Evolutionary conservation across 2,113 vertebrate species (phyloP).

Genomic region (Elanus axillaris): DNA sequence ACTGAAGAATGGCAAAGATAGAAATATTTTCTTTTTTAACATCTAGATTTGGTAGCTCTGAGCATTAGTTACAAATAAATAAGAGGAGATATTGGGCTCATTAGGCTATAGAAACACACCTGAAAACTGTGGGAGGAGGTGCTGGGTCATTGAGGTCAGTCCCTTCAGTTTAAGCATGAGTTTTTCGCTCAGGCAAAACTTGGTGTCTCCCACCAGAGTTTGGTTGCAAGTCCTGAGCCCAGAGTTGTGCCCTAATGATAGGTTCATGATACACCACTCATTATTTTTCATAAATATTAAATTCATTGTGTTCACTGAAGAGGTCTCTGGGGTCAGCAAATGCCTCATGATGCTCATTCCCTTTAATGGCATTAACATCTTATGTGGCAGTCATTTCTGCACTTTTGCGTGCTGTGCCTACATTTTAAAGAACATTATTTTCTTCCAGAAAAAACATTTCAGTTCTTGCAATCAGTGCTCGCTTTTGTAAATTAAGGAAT

Average conservation of each 20-base stretch:
- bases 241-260: background rate
- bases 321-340: background rate
- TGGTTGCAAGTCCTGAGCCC: background rate
- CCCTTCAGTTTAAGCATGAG: background rate
- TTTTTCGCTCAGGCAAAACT: background rate
- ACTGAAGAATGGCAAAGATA: background rate
- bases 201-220: background rate
- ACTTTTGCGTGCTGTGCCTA: background rate
- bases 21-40: background rate
- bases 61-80: background rate
- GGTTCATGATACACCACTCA: background rate
- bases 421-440: conserved; percentile 36
- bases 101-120: background rate
- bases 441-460: conserved; percentile 47
- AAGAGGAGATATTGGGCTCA: background rate
- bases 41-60: background rate
- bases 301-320: background rate
- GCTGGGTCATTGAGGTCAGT: background rate
- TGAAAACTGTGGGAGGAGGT: background rate
- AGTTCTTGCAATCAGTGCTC: conserved; percentile 45
- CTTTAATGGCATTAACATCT: background rate
- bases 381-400: background rate
- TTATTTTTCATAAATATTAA: background rate
- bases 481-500: conserved; percentile 67
- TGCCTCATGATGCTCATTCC: background rate